phyloP scores from a whole-genome alignment of 64 coral and sea anemone genomes.

The Exaiptasia diaphana region DNA sequence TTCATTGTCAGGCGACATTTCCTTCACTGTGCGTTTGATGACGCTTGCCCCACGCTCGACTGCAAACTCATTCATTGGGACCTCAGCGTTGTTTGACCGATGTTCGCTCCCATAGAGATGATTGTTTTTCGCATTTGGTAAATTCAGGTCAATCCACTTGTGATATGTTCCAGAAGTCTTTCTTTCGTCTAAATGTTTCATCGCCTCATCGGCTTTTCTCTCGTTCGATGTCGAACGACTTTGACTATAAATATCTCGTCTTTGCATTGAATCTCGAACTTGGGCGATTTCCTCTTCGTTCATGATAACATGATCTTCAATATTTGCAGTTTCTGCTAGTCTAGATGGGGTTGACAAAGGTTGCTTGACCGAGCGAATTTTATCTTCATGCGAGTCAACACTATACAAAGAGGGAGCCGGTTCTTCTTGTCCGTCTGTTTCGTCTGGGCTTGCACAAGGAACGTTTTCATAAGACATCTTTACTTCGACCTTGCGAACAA shows the following conservation, averaged over 20 bases:
- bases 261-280: constrained; percentile 32
- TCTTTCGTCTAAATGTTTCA: constrained; percentile 30
- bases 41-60: constrained; percentile 54
- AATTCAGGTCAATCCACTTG: constrained; percentile 59
- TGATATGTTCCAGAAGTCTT: not conserved
- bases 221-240: constrained; percentile 11
- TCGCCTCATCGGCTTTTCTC: constrained; percentile 40
- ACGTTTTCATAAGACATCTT: constrained; percentile 94
- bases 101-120: not conserved
- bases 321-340: constrained; percentile 85
- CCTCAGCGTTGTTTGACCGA: constrained; percentile 35
- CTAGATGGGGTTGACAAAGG: constrained; percentile 57
- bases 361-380: constrained; percentile 52
- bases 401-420: constrained; percentile 85
- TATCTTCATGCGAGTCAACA: constrained; percentile 58
- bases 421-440: constrained; percentile 80
- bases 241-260: constrained; percentile 6
- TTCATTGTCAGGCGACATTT: constrained; percentile 66
- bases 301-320: constrained; percentile 89
- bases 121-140: constrained; percentile 4
- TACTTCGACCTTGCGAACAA: not conserved
- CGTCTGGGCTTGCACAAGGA: constrained; percentile 88
- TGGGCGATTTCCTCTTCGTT: constrained; percentile 88
- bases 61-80: not conserved
- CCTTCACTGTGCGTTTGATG: constrained; percentile 60